Base-by-base conservation (phyloP, 2,797 vertebrate species). In the Nannoperca obscura region DNA sequence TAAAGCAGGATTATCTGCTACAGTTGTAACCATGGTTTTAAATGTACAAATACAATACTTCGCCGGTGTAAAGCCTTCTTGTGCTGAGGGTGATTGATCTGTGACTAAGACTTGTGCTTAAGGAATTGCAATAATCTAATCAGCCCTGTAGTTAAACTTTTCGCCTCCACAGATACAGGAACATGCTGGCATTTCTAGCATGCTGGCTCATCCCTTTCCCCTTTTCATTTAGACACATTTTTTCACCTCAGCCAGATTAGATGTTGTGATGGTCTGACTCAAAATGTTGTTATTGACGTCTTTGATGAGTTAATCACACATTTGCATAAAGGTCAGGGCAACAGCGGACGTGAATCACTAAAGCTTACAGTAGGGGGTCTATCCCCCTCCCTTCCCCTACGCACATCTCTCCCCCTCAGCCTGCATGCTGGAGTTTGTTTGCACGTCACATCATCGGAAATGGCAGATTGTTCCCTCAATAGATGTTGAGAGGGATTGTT, bases 221-320 rank as follows among this genome's bases (percentile, higher is more conserved):
- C 22, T 66, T 69, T 79, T 64, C 36, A 50, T 71, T 82, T 53
- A 13, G 19, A 65, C 17, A 4, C 22, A 27, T 62, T 49, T 34
- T 42, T 38, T n/a, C 44, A 65, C 47, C 71, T 63, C 63, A 53
- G 20, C 36, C 46, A 70, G 27, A 81, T 69, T 55, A 70, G 47
- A 80, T 65, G 61, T 59, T n/a, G 70, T 57, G 75, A 82, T 59
- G 42, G 61, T 36, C 42, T 73, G 81, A 86, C 66, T 86, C 77
- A 80, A 78, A 84, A 69, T 72, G 65, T 15, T 75, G 81, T 57
- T 74, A 79, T 57, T 90, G 86, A 89, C 78, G 78, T 89, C 68
- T 87, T 80, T 87, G 78, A 82, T 82, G 80, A 83, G 71, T 84
- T 88, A 87, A 92, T 89, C 67, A 32, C 27, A 74, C 80, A 78